Evolutionary conservation across 2,113 vertebrate species (phyloP).

Genomic region (Seriola aureovittata): DNA sequence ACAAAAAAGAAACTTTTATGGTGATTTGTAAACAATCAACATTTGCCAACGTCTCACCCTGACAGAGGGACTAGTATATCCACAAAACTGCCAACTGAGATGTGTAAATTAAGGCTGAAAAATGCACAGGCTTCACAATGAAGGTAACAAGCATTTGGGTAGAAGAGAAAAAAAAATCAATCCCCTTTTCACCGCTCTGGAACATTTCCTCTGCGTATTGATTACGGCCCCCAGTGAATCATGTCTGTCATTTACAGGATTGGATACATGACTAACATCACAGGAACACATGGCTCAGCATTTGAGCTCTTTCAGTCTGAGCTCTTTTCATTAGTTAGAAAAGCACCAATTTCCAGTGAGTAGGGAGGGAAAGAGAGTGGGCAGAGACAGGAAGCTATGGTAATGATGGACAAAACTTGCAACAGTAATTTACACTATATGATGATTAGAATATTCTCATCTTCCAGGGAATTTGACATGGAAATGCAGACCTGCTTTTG

Average conservation of each 20-base stretch:
- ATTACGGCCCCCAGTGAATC: slow-evolving; percentile 47
- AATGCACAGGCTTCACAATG: slow-evolving; percentile 28
- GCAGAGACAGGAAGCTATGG: not conserved
- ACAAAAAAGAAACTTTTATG: slow-evolving; percentile 3
- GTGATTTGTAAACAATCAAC: not conserved
- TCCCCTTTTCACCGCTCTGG: slow-evolving; percentile 30
- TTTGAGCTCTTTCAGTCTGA: slow-evolving; percentile 35
- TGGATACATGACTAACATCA: slow-evolving; percentile 32
- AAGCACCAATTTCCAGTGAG: slow-evolving; percentile 42
- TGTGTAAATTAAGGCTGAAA: slow-evolving; percentile 33
- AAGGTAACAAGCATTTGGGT: not conserved
- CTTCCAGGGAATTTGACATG: not conserved
- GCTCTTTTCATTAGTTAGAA: slow-evolving; percentile 61
- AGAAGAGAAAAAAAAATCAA: slow-evolving; percentile 27
- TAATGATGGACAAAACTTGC: not conserved
- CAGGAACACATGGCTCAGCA: slow-evolving; percentile 67
- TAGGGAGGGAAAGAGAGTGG: not conserved
- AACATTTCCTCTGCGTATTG: slow-evolving; percentile 61
- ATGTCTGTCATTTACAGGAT: slow-evolving; percentile 51
- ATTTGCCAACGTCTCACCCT: slow-evolving; percentile 30
- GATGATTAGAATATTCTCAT: not conserved
- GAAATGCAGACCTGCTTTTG: not conserved
- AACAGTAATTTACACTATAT: not conserved
- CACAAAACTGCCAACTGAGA: slow-evolving; percentile 15
- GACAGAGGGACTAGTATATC: slow-evolving; percentile 23